Percentiles rank a stretch among this genome's conserved stretches.
These are phyloP conservation scores for Zaprionus ghesquierei DNA, from an alignment of 1,140 invertebrate genomes.

Conservation along the genomic window DNA sequence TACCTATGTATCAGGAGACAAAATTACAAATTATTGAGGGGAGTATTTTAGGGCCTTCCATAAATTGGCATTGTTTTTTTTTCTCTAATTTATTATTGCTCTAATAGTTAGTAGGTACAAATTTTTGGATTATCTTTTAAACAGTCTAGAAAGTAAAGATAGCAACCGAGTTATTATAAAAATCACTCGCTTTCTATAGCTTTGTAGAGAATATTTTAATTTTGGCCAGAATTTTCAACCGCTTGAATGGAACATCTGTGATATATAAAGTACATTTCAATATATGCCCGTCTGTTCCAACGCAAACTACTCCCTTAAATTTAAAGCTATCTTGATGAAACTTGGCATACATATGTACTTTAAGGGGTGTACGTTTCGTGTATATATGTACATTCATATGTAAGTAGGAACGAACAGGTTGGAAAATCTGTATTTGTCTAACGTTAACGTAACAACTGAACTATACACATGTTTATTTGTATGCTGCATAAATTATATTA, in stretches of 20 bases:
- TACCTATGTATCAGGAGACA: slow-evolving; percentile 35
- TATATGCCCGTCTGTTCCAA: not conserved
- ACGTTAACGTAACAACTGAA: not conserved
- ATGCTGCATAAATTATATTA: not conserved
- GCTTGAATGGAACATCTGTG: not conserved
- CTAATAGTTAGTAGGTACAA: not conserved
- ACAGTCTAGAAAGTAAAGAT: not conserved
- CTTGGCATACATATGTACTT: not conserved
- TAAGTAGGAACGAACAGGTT: not conserved
- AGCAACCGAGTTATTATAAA: not conserved
- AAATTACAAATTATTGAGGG: slow-evolving; percentile 6
- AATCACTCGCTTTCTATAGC: not conserved
- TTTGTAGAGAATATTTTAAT: not conserved
- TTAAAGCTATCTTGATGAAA: not conserved
- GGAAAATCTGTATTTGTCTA: too few relatives aligned
- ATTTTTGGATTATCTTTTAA: not conserved
- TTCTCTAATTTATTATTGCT: not conserved
- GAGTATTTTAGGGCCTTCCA: not conserved
- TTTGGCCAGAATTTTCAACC: not conserved
- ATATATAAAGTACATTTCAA: not conserved
- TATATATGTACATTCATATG: not conserved
- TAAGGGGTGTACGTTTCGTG: not conserved
- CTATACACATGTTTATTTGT: not conserved
- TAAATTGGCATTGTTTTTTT: not conserved
- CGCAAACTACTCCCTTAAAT: not conserved